Evolutionary conservation across 2,113 vertebrate species (phyloP).

Genomic region (Struthidea cinerea): DNA sequence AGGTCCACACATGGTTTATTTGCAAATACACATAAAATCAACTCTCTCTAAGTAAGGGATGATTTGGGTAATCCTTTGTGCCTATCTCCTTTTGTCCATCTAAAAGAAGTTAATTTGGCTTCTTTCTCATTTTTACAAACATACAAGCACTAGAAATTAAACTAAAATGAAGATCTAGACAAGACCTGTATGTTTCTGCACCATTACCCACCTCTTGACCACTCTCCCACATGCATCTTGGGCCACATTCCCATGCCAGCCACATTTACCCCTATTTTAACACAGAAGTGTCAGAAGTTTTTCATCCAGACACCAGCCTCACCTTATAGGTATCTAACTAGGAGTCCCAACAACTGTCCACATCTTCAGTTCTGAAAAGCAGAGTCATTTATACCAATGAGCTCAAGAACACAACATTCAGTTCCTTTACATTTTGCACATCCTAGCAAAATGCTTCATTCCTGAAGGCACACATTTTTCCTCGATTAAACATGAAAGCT

Average conservation of each 20-base stretch:
- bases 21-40: background rate
- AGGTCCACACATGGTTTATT: background rate
- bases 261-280: background rate
- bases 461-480: background rate
- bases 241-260: background rate
- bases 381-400: background rate
- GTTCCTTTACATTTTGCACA: background rate
- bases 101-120: background rate
- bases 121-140: background rate
- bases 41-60: background rate
- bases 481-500: background rate
- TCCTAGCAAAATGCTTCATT: background rate
- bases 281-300: background rate
- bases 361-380: background rate
- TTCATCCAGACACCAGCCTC: background rate
- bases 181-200: background rate
- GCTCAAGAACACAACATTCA: background rate
- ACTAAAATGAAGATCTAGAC: background rate
- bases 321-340: background rate
- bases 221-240: background rate
- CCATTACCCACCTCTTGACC: background rate
- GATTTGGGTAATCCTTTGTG: background rate
- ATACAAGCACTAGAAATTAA: background rate
- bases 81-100: background rate
- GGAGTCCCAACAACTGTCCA: background rate